Evolutionary conservation across 2,888 invertebrate genomes (phyloP).

Genomic region (Eupelmus urozonus): DNA sequence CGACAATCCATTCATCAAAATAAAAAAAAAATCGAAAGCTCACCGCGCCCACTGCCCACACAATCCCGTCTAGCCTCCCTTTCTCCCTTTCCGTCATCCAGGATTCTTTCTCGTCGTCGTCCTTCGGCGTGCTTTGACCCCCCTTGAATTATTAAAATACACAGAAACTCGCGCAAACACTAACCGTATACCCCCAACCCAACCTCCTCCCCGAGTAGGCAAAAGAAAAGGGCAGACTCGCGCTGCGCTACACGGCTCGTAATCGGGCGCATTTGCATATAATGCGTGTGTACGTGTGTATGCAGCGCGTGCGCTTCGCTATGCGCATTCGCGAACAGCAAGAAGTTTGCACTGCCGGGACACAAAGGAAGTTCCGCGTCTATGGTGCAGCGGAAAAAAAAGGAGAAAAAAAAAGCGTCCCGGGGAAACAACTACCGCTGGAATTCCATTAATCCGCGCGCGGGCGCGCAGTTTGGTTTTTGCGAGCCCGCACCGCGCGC

Average conservation of each 20-base stretch:
- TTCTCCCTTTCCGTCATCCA: no score
- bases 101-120: no score
- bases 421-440: constrained; percentile 21
- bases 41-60: no score
- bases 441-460: constrained; percentile 30
- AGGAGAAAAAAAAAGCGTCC: neutral
- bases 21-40: no score
- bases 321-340: constrained; percentile 35
- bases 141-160: constrained; percentile 51
- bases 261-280: constrained; percentile 47
- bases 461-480: constrained; percentile 7
- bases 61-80: no score
- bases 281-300: constrained; percentile 40
- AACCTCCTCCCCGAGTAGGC: neutral
- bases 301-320: constrained; percentile 25
- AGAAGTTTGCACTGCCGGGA: constrained; percentile 20
- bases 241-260: constrained; percentile 17
- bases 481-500: neutral
- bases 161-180: constrained; percentile 23
- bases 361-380: constrained; percentile 33
- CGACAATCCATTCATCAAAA: no score
- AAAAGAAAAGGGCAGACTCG: neutral
- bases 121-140: constrained; percentile 12
- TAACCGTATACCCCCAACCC: neutral
- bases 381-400: neutral